Conservation (phyloP, 2,797 vertebrate species). For the Darevskia nairensis region DNA sequence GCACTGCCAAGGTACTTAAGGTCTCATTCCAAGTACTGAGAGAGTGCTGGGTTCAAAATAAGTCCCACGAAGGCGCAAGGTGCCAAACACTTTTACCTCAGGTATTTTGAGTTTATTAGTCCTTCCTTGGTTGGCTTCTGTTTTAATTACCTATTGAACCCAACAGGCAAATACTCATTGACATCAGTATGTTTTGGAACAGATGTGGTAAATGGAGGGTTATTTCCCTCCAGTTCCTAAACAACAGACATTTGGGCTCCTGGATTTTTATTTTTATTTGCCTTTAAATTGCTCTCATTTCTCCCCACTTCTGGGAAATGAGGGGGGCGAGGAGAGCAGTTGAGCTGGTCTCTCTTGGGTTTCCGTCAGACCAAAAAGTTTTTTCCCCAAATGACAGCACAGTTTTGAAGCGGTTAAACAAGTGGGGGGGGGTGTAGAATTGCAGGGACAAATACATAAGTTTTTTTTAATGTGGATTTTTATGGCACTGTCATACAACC, state of each 20-base stretch:
- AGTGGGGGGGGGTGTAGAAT: conserved; percentile 77
- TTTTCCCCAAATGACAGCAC: conserved; percentile 59
- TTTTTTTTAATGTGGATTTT: conserved; percentile 86
- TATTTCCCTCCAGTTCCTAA: conserved; percentile 36
- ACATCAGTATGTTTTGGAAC: conserved; percentile 17
- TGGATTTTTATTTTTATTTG: not conserved
- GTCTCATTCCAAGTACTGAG: conserved; percentile 77
- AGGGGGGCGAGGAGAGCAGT: conserved; percentile 8
- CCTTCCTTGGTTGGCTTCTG: conserved; percentile 66
- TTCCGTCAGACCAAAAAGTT: conserved; percentile 51
- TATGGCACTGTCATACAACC: conserved; percentile 82
- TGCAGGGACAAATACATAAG: conserved; percentile 83
- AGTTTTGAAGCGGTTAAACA: conserved; percentile 83
- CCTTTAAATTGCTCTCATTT: conserved; percentile 36
- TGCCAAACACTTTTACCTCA: conserved; percentile 76
- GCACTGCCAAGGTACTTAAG: conserved; percentile 83
- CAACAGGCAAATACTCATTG: not conserved
- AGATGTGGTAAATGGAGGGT: conserved; percentile 58
- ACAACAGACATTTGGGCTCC: not conserved
- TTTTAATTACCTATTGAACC: conserved; percentile 35
- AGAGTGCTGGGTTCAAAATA: conserved; percentile 77
- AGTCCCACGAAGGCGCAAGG: conserved; percentile 75
- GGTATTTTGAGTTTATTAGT: conserved; percentile 74
- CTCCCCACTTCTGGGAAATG: conserved; percentile 15
- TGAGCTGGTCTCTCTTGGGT: conserved; percentile 14